Evolutionary conservation across 2,113 vertebrate species (phyloP).

Genomic region (Chunga burmeisteri): DNA sequence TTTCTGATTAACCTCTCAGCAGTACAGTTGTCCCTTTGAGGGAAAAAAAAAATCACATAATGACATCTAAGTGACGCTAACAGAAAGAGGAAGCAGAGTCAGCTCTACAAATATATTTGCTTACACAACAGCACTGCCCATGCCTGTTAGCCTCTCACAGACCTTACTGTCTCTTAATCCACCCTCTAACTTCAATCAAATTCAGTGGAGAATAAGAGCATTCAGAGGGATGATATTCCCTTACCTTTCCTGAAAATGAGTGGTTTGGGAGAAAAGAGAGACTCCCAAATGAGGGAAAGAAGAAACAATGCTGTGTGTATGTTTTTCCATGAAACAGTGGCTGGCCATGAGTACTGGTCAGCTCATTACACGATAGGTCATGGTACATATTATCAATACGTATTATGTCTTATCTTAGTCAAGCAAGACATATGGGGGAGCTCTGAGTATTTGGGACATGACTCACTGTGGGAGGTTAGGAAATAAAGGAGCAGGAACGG

Average conservation of each 20-base stretch:
- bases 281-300: not conserved
- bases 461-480: not conserved
- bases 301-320: not conserved
- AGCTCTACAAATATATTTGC: not conserved
- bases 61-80: not conserved
- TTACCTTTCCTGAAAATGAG: not conserved
- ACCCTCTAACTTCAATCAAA: not conserved
- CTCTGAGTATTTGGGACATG: not conserved
- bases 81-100: not conserved
- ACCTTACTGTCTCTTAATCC: not conserved
- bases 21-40: not conserved
- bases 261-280: not conserved
- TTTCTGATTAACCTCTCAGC: slow-evolving; percentile 36
- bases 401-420: not conserved
- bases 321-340: not conserved
- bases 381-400: not conserved
- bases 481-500: not conserved
- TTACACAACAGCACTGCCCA: not conserved
- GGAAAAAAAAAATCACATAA: not conserved
- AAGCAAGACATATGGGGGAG: not conserved
- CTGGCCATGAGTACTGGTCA: not conserved
- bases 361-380: not conserved
- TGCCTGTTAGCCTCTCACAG: not conserved
- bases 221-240: not conserved
- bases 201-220: not conserved